Evolutionary conservation across 2,888 invertebrate genomes (phyloP), one percentile per base, ranked within the genome.

Genomic region (Tetramorium bicarinatum): DNA sequence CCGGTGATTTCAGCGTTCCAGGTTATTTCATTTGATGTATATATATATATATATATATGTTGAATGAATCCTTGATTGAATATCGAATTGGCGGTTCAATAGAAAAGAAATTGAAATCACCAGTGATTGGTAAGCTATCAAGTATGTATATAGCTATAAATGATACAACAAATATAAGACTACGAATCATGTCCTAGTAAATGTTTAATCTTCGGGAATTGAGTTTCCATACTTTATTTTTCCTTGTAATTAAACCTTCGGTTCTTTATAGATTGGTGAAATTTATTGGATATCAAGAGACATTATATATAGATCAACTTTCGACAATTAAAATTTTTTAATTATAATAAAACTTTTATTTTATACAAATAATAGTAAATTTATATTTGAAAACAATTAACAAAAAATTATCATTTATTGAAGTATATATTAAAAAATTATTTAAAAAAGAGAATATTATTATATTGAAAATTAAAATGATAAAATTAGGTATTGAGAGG

Each of bases 21-120:
- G 62, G 49, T 75, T 75, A 75, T 75, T 81, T 62, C 29, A 21
- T 21, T 81, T n/a, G 29, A 41, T 75, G 44, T 41, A 75, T 81
- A 62, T 15, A n/a, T n/a, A n/a, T n/a, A n/a, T n/a, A n/a, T n/a
- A n/a, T 75, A 54, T 41, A 75, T 81, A 62, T 15, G 61, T 79
- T 41, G 38, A 79, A 67, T 52, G 66, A 54, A 79, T 67, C 3
- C 79, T 64, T 72, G 86, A 88, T 88, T 76, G 86, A 79, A 76
- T 84, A 84, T 87, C 76, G 86, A 82, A 79, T 76, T 72, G 59
- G 59, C 34, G 76, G 82, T 71, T 62, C 67, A 76, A 88, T 88
- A 80, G 82, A 84, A 87, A 88, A 86, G 59, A 76, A 74, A 88
- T 86, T 88, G 87, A 59, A 84, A 84, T 88, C 76, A 61, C 11